Evolutionary conservation across 1,140 invertebrate species (phyloP).

Genomic region (Drosophila baimaii): DNA sequence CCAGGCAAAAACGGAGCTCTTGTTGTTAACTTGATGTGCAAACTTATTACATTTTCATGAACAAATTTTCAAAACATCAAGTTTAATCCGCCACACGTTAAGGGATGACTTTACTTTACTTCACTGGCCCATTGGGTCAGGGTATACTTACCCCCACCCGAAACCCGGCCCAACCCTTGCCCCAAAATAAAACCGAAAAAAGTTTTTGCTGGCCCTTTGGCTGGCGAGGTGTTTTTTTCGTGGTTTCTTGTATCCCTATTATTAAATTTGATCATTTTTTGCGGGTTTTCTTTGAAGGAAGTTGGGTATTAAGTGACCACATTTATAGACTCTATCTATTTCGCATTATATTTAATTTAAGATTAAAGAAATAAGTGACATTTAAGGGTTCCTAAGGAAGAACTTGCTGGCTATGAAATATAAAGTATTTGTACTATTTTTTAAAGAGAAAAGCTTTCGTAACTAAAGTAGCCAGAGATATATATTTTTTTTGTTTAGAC

Average conservation of each 20-base stretch:
- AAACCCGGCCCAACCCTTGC: background rate
- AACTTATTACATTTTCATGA: constrained; percentile 46
- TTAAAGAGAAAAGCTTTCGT: background rate
- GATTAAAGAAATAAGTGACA: background rate
- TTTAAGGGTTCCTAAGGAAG: background rate
- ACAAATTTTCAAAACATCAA: constrained; percentile 45
- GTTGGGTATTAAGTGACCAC: background rate
- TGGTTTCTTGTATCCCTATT: constrained; percentile 1
- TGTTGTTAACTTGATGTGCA: constrained; percentile 39
- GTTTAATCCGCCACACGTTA: constrained; percentile 44
- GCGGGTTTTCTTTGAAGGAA: background rate
- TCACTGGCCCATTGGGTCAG: constrained; percentile 7
- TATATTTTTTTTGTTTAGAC: background rate
- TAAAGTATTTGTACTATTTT: background rate
- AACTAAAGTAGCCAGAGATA: no score
- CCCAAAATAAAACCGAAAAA: constrained; percentile 4
- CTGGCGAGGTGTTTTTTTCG: constrained; percentile 18
- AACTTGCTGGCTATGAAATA: background rate
- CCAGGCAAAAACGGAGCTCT: constrained; percentile 1
- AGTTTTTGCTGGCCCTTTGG: constrained; percentile 3
- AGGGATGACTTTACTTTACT: constrained; percentile 25
- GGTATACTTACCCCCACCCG: background rate
- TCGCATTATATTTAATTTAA: background rate
- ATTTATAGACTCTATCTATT: background rate
- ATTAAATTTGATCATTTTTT: constrained; percentile 15